Percentiles rank a stretch among this genome's conserved stretches.
Conservation (phyloP, 2,888 invertebrate species). For the Dryadula phaetusa region DNA sequence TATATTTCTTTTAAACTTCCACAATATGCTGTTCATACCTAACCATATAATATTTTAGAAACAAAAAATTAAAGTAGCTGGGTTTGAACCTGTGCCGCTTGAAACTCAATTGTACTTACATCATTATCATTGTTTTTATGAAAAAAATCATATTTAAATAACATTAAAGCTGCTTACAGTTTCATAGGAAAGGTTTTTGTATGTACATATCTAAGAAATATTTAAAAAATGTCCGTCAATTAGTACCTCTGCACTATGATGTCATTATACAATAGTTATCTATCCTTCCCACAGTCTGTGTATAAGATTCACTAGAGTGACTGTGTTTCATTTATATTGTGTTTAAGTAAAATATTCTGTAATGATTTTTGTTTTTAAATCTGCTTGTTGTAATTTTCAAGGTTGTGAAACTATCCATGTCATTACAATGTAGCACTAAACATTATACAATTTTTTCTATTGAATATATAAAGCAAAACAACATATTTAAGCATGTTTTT, state of each 20-base stretch:
- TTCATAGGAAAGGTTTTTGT: conserved; percentile 12
- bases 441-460: background rate
- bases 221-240: conserved; percentile 52
- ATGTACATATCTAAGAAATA: conserved; percentile 20
- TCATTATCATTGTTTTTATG: background rate
- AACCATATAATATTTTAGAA: no score
- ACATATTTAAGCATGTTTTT: no score
- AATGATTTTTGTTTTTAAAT: conserved; percentile 5
- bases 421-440: background rate
- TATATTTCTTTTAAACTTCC: no score
- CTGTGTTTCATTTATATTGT: conserved; percentile 26
- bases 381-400: conserved; percentile 14
- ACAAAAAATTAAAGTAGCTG: no score
- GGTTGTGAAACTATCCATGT: background rate
- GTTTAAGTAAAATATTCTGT: conserved; percentile 3
- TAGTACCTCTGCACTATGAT: conserved; percentile 61
- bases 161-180: background rate
- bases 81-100: no score
- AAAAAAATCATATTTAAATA: background rate
- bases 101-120: background rate
- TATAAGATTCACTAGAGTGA: conserved; percentile 29
- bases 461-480: no score
- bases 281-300: conserved; percentile 54
- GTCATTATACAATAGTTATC: conserved; percentile 60
- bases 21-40: no score